Base-by-base conservation (phyloP, 2,797 vertebrate species). In the Mormyrops attenuatus region DNA sequence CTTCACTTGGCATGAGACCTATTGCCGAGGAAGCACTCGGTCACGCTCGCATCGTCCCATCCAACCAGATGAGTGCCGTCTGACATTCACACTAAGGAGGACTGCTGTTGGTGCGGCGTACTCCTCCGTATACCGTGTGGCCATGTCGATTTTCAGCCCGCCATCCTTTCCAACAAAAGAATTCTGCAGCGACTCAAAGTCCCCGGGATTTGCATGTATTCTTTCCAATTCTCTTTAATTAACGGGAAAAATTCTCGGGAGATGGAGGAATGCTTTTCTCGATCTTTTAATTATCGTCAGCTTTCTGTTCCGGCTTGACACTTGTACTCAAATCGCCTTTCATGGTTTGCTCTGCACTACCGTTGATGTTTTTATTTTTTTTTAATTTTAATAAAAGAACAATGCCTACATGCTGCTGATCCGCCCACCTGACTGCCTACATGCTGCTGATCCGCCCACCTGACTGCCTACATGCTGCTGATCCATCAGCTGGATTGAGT, bases 151-250 rank as follows among this genome's bases (percentile, higher is more conserved):
- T 52, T 85, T 52, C 26, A 50, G 47, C 82, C 44, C 3, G 9
- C 82, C 49, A 49, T 52, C 9, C n/a, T 26, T 85, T 5, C 49
- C n/a, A n/a, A 85, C 8, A 26, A 52, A 85, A 85, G 41, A 85
- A 49, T 85, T 52, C n/a, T 52, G 49, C 82, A 52, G 44, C 5
- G 9, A 50, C 47, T 85, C 47, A 85, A 49, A 47, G 82, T 52
- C 47, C 49, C 49, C 1, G 82, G 44, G 82, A 49, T 85, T 49
- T 49, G n/a, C 22, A 50, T 85, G 44, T 30, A 52, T 49, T 85
- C 82, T 85, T 52, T 52, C 82, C 44, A 22, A 85, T 85, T 50
- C n/a, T 26, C 82, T 85, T 52, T 85, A 85, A 85, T 85, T 85
- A 85, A 52, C 22, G 9, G 77, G 77, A 47, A 47, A 52, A 85